phyloP scores from a whole-genome alignment of 92 coral and sea anemone species.

The Palythoa grandiflora region DNA sequence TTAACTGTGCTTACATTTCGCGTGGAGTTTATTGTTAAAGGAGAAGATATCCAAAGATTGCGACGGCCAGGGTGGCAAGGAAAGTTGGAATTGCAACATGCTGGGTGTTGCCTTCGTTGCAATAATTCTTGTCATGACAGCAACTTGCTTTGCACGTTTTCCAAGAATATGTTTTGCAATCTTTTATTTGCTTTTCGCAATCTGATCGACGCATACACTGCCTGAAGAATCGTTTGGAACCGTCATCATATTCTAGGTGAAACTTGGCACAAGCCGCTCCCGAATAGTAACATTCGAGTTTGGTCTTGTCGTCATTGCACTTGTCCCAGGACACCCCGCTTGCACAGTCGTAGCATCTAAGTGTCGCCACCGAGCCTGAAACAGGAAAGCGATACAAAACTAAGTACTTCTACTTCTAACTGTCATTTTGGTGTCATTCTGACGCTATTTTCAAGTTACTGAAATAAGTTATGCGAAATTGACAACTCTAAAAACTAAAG shows the following conservation, averaged over 20 bases:
- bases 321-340: background rate
- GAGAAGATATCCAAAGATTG: background rate
- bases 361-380: background rate
- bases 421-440: no score
- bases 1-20: no score
- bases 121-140: background rate
- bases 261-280: background rate
- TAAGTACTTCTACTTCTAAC: no score
- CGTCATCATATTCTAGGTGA: background rate
- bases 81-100: background rate
- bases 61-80: background rate
- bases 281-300: background rate
- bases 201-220: background rate
- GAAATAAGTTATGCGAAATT: no score
- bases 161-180: background rate
- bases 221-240: background rate
- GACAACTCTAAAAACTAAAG: no score
- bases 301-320: background rate
- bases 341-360: background rate
- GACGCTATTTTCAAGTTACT: no score
- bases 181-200: background rate
- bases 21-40: background rate
- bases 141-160: constrained; percentile 25
- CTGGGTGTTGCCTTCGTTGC: background rate
- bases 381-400: no score